phyloP scores from a whole-genome alignment of 2,113 vertebrate genomes.

The Hipposideros armiger region DNA sequence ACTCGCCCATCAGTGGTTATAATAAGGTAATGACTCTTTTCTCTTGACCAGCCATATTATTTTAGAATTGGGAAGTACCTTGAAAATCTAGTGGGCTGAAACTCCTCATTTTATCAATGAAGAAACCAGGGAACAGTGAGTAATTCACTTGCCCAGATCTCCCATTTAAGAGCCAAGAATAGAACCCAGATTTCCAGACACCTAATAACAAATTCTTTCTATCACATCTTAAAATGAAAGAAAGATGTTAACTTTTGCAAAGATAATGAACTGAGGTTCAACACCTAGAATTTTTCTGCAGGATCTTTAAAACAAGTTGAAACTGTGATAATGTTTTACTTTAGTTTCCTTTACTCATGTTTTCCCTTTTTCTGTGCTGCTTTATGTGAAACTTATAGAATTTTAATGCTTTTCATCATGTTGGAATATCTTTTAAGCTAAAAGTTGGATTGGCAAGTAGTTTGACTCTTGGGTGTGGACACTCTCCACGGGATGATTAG shows the following conservation, averaged over 20 bases:
- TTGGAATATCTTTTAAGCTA: not conserved
- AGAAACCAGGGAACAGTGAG: not conserved
- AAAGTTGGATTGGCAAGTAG: not conserved
- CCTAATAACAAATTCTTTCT: slow-evolving; percentile 9
- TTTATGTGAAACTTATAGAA: not conserved
- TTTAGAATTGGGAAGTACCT: slow-evolving; percentile 24
- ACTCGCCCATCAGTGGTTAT: slow-evolving; percentile 87
- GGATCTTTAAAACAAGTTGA: not conserved
- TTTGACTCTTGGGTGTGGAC: not conserved
- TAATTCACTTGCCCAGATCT: not conserved
- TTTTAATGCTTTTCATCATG: not conserved
- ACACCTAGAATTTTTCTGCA: not conserved
- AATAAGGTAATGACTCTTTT: slow-evolving; percentile 88
- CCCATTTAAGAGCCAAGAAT: not conserved
- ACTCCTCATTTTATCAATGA: slow-evolving; percentile 14
- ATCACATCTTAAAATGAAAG: not conserved
- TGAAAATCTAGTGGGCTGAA: not conserved
- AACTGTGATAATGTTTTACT: not conserved
- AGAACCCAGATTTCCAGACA: not conserved
- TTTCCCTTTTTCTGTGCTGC: slow-evolving; percentile 3
- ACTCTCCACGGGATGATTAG: not conserved
- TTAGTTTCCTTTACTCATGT: not conserved
- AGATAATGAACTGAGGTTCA: not conserved
- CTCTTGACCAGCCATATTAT: not conserved
- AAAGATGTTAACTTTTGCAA: not conserved